Conservation (phyloP, 1,140 invertebrate species). For the Drosophila malerkotliana region DNA sequence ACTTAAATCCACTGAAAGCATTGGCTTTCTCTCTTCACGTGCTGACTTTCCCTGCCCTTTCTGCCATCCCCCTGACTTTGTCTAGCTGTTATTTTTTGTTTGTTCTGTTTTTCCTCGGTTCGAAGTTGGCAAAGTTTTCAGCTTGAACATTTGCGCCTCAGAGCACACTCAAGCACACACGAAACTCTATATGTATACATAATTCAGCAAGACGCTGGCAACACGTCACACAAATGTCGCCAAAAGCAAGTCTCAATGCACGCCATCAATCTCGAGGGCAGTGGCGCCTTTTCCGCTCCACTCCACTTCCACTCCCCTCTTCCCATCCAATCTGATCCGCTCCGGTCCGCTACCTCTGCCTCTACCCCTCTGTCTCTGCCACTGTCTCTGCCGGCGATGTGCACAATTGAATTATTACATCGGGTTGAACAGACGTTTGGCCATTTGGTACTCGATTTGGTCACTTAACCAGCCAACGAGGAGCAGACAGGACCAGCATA, state of each 20-base stretch:
- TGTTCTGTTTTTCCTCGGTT: constrained; percentile 23
- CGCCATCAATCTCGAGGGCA: constrained; percentile 77
- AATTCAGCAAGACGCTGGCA: constrained; percentile 70
- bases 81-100: constrained; percentile 13
- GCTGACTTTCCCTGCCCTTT: constrained; percentile 13
- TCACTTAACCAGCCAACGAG: constrained; percentile 68
- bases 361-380: no score
- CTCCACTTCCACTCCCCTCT: constrained; percentile 1
- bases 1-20: constrained; percentile 76
- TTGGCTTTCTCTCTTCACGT: constrained; percentile 67
- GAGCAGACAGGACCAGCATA: constrained; percentile 33
- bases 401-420: constrained; percentile 83
- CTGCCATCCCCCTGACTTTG: constrained; percentile 19
- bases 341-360: neutral
- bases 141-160: constrained; percentile 77
- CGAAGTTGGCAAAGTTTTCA: constrained; percentile 75
- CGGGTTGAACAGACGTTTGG: constrained; percentile 67
- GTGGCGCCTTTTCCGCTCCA: constrained; percentile 1
- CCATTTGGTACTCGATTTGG: constrained; percentile 59
- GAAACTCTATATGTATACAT: constrained; percentile 48
- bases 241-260: constrained; percentile 73
- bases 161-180: constrained; percentile 30
- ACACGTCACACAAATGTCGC: constrained; percentile 81
- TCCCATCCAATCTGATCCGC: neutral
- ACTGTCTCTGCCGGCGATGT: constrained; percentile 15